phyloP scores from a whole-genome alignment of 2,888 invertebrate genomes.

The Leuctra nigra region DNA sequence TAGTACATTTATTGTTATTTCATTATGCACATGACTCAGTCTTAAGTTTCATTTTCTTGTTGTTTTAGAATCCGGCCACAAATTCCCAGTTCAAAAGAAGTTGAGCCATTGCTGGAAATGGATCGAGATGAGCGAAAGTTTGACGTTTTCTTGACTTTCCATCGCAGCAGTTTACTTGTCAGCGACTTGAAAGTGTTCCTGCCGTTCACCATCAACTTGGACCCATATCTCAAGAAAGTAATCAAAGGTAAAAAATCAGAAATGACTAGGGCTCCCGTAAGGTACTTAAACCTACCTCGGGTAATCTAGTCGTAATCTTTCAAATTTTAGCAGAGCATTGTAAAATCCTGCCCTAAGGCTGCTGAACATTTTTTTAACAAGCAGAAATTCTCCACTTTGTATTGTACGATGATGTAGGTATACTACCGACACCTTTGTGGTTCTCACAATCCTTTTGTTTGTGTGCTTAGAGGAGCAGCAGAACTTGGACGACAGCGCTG shows the following conservation, averaged over 20 bases:
- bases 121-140: slow-evolving; percentile 93
- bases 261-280: no score
- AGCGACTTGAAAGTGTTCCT: slow-evolving; percentile 91
- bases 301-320: no score
- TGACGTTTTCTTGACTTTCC: slow-evolving; percentile 86
- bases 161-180: slow-evolving; percentile 75
- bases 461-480: slow-evolving; percentile 58
- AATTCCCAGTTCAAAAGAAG: slow-evolving; percentile 77
- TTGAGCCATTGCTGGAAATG: slow-evolving; percentile 81
- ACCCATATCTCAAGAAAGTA: slow-evolving; percentile 95
- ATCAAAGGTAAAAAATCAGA: slow-evolving; percentile 93
- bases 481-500: slow-evolving; percentile 50
- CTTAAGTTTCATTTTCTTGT: slow-evolving; percentile 15
- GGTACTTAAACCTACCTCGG: no score
- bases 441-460: slow-evolving; percentile 6
- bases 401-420: no score
- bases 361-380: no score
- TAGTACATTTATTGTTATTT: no score
- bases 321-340: no score
- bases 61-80: slow-evolving; percentile 64
- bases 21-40: no score
- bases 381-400: no score
- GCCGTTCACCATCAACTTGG: slow-evolving; percentile 96
- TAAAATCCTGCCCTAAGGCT: no score
- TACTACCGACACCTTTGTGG: no score